phyloP scores from a whole-genome alignment of 2,888 invertebrate genomes.

The Apantesis nais region DNA sequence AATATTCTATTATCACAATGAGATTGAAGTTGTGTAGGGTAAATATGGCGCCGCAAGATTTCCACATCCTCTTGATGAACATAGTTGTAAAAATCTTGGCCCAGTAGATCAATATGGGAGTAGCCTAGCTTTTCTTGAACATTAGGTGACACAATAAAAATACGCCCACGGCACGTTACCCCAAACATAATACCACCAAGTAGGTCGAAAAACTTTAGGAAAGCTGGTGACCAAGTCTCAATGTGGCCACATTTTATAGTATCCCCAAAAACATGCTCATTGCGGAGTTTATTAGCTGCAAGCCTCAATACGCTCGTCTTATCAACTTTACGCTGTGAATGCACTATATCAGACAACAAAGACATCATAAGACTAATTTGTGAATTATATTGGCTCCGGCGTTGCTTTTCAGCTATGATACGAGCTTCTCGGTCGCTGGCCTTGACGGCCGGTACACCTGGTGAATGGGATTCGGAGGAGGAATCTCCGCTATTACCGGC shows the following conservation, averaged over 20 bases:
- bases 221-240: constrained; percentile 84
- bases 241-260: constrained; percentile 78
- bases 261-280: constrained; percentile 89
- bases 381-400: constrained; percentile 94
- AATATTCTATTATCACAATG: constrained; percentile 66
- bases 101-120: constrained; percentile 94
- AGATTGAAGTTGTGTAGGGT: constrained; percentile 81
- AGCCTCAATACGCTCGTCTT: constrained; percentile 96
- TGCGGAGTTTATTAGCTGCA: constrained; percentile 93
- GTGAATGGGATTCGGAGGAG: constrained; percentile 78
- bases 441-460: constrained; percentile 69
- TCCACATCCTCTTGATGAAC: constrained; percentile 94
- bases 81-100: constrained; percentile 94
- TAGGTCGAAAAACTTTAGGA: constrained; percentile 88
- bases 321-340: constrained; percentile 93
- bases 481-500: constrained; percentile 70
- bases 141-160: constrained; percentile 93
- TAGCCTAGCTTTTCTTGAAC: constrained; percentile 94
- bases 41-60: constrained; percentile 89
- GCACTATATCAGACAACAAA: constrained; percentile 93
- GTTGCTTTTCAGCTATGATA: constrained; percentile 95
- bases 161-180: constrained; percentile 92
- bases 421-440: constrained; percentile 93
- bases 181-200: constrained; percentile 93
- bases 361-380: constrained; percentile 93